Percentiles rank a stretch among this genome's conserved stretches.
Conservation (phyloP, 2,113 vertebrate species). For the Hypomesus transpacificus region DNA sequence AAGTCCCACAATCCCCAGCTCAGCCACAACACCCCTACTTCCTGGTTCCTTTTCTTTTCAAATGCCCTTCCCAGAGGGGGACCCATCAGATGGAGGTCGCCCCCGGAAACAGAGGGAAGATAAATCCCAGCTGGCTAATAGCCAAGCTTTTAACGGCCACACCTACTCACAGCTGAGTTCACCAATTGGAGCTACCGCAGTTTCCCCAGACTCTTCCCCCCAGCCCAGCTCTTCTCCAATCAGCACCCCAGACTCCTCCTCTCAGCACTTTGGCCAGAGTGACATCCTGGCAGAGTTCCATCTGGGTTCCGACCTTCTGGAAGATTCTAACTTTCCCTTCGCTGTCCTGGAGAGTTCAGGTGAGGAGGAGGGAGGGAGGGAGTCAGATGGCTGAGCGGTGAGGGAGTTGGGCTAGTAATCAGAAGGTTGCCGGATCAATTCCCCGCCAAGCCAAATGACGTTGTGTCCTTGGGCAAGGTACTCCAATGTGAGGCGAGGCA, state of each 20-base stretch:
- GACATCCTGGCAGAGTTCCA: constrained; percentile 20
- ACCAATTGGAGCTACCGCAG: background rate
- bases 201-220: background rate
- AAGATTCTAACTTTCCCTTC: constrained; percentile 53
- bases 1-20: background rate
- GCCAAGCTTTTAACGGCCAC: background rate
- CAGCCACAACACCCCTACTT: background rate
- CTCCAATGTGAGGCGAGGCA: too few relatives aligned
- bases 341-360: constrained; percentile 32
- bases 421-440: too few relatives aligned
- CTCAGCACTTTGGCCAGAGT: constrained; percentile 23
- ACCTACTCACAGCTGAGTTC: background rate
- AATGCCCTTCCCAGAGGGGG: constrained; percentile 3
- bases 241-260: constrained; percentile 11
- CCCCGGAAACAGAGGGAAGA: constrained; percentile 1
- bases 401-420: too few relatives aligned
- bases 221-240: background rate
- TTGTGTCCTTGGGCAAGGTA: too few relatives aligned
- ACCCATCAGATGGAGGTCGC: background rate
- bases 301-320: constrained; percentile 32
- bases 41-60: background rate
- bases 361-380: too few relatives aligned
- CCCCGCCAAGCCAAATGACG: too few relatives aligned
- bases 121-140: background rate
- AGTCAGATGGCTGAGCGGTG: too few relatives aligned